Evolutionary conservation across 2,113 vertebrate genomes (phyloP).

Genomic region (Pelvicachromis taeniatus): DNA sequence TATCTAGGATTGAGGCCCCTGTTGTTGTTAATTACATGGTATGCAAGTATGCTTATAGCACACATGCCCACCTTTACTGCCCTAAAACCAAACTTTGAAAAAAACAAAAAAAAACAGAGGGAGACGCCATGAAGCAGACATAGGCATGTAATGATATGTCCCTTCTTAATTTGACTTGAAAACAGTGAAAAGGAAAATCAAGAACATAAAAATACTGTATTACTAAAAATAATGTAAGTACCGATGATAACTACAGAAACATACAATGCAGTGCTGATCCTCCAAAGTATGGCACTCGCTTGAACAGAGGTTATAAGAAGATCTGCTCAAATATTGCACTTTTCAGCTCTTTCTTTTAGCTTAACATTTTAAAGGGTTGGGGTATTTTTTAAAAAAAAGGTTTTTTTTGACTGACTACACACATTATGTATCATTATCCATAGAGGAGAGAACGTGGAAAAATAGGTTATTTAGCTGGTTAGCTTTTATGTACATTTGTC

Average conservation of each 20-base stretch:
- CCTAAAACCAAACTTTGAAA: conserved; percentile 4
- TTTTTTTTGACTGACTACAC: background rate
- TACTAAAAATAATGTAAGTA: background rate
- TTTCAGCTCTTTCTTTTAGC: background rate
- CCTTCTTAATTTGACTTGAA: background rate
- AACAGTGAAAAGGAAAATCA: background rate
- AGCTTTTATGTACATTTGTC: background rate
- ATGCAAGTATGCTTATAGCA: conserved; percentile 12
- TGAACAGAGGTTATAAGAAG: background rate
- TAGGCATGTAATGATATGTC: background rate
- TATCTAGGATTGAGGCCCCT: conserved; percentile 47
- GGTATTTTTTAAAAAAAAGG: background rate
- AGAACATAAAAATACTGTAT: background rate
- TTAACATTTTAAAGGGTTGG: background rate
- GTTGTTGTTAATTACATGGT: conserved; percentile 70
- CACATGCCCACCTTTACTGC: conserved; percentile 26
- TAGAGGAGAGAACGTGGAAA: background rate
- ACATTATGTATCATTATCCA: background rate
- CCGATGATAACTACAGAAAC: background rate
- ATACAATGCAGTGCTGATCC: background rate
- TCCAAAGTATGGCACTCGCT: background rate
- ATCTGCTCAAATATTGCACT: background rate
- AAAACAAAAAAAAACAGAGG: background rate
- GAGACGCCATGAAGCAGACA: background rate
- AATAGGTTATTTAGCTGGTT: background rate